phyloP scores from a whole-genome alignment of 2,797 vertebrate species.

The Siniperca scherzeri region DNA sequence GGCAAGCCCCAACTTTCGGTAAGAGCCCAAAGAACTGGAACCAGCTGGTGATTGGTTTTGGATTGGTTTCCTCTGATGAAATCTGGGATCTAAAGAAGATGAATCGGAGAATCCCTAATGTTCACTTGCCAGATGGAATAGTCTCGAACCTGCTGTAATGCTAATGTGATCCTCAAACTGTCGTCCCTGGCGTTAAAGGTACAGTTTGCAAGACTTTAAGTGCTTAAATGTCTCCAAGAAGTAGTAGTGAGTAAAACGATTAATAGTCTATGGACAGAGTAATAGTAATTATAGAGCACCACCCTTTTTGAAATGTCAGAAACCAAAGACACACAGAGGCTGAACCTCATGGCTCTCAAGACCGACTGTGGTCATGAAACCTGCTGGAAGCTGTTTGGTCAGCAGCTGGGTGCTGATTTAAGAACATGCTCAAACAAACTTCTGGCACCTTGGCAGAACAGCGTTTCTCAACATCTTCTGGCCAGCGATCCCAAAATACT shows the following conservation, averaged over 20 bases:
- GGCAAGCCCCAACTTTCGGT: neutral
- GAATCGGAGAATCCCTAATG: neutral
- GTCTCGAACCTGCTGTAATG: slow-evolving; percentile 3
- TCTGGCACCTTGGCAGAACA: neutral
- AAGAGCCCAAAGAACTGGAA: neutral
- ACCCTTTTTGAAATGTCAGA: slow-evolving; percentile 21
- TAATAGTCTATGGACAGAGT: slow-evolving; percentile 45
- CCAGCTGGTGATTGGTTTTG: neutral
- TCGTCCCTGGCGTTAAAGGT: slow-evolving; percentile 4
- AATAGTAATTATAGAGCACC: slow-evolving; percentile 6
- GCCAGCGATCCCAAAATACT: neutral
- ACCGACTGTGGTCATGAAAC: neutral
- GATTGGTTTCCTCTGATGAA: neutral
- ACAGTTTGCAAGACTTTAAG: slow-evolving; percentile 17
- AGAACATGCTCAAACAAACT: neutral
- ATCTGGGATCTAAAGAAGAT: neutral
- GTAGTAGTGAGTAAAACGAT: slow-evolving; percentile 18
- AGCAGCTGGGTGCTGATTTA: neutral
- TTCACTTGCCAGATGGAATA: neutral
- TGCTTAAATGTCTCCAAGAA: slow-evolving; percentile 23
- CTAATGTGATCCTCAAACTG: slow-evolving; percentile 6
- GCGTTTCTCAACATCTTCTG: neutral
- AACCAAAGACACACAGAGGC: slow-evolving; percentile 27
- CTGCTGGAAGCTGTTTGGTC: neutral
- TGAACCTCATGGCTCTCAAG: neutral